Evolutionary conservation across 2,888 invertebrate genomes (phyloP).

Genomic region (Ennomos erosarius): DNA sequence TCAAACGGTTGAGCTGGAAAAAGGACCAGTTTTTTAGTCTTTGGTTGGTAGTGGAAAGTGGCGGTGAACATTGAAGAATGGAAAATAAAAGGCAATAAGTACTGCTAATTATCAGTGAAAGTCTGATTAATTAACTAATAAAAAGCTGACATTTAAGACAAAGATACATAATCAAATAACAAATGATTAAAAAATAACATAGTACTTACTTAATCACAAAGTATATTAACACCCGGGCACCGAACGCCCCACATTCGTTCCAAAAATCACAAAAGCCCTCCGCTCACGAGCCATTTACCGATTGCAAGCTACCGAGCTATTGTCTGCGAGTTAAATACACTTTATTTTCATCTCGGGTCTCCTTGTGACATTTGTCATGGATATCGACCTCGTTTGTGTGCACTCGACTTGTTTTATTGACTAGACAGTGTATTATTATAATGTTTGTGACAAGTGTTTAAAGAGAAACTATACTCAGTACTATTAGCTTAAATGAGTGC

Average conservation of each 20-base stretch:
- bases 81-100: too few species aligned
- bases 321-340: slow-evolving; percentile 62
- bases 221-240: slow-evolving; percentile 19
- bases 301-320: slow-evolving; percentile 60
- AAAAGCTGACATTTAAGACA: slow-evolving; percentile 1
- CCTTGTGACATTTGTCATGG: slow-evolving; percentile 64
- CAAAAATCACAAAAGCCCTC: slow-evolving; percentile 50
- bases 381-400: slow-evolving; percentile 65
- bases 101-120: too few species aligned
- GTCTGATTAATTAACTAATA: too few species aligned
- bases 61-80: too few species aligned
- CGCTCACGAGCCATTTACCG: slow-evolving; percentile 72
- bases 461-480: too few species aligned
- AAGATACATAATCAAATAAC: not conserved
- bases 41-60: too few species aligned
- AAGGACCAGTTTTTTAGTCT: too few species aligned
- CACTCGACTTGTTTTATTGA: slow-evolving; percentile 58
- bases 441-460: slow-evolving; percentile 21
- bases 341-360: slow-evolving; percentile 47
- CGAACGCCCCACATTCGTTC: slow-evolving; percentile 57
- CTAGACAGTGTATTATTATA: slow-evolving; percentile 32
- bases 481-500: too few species aligned
- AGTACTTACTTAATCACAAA: slow-evolving; percentile 10
- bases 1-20: too few species aligned
- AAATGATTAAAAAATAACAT: slow-evolving; percentile 20